Percentiles rank a stretch among this genome's conserved stretches.
phyloP scores from a whole-genome alignment of 2,888 invertebrate species.

The Leptinotarsa tumamoca region DNA sequence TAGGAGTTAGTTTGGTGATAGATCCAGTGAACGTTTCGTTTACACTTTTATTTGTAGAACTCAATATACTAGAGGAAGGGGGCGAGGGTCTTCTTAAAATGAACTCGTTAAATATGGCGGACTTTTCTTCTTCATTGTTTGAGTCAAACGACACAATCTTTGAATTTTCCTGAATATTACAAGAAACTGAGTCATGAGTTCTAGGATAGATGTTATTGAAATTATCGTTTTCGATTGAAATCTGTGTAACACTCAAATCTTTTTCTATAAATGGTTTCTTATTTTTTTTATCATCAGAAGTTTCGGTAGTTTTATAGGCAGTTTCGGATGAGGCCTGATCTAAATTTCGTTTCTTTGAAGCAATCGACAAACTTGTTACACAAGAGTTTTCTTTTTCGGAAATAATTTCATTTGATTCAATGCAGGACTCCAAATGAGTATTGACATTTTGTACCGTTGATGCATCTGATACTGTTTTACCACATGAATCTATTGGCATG shows the following conservation, averaged over 20 bases:
- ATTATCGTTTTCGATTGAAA: background rate
- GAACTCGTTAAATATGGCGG: background rate
- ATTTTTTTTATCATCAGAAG: background rate
- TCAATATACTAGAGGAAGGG: slow-evolving; percentile 36
- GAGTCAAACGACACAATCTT: background rate
- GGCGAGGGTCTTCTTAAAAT: background rate
- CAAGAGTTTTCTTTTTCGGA: background rate
- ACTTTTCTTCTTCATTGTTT: no score
- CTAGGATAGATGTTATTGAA: background rate
- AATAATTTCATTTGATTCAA: background rate
- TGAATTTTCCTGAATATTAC: no score
- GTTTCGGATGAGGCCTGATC: slow-evolving; percentile 17
- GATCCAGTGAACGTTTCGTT: background rate
- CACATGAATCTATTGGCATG: background rate
- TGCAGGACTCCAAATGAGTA: background rate
- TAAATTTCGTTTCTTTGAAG: slow-evolving; percentile 30
- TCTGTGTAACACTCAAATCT: background rate
- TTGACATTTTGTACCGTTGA: slow-evolving; percentile 2
- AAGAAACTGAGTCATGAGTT: no score
- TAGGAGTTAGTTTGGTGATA: background rate
- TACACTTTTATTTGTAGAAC: slow-evolving; percentile 25
- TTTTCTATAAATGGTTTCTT: background rate
- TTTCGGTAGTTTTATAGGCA: background rate
- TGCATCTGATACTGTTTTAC: background rate
- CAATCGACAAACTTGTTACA: slow-evolving; percentile 40